Base-by-base conservation (phyloP, 2,797 vertebrate genomes). In the Karalla daura region DNA sequence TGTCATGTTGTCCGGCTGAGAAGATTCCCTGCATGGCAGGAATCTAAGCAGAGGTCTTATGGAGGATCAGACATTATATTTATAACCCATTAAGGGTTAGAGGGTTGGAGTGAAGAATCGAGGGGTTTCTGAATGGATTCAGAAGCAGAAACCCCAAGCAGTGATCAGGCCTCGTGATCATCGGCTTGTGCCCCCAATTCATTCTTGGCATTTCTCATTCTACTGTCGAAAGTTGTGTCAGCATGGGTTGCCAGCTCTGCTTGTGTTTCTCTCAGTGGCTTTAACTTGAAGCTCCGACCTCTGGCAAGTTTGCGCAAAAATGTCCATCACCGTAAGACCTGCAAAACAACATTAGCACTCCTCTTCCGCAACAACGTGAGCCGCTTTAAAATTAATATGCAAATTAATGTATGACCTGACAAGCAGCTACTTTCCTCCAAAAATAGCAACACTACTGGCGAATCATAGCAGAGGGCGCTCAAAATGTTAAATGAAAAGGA, bases 1-100 rank as follows among this genome's bases (percentile, higher is more conserved):
- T 56, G 65, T 62, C 56, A 41, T 60, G 49, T 63, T 64, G 51
- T 70, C 58, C 66, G 39, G 37, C 35, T 74, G 40, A 63, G 72
- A 71, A 51, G 68, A 68, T 76, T 74, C 53, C 50, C 66, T 33
- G 32, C 28, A 39, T 68, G 58, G 39, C 27, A 61, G 64, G 63
- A 13, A 44, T 67, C 46, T 73, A 46, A 64, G 15, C 18, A 43
- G 63, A 67, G 15, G 50, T 67, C 40, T 50, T 61, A 13, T 33
- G 15, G 39, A 44, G 63, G 50, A 70, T 68, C 4, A 65, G 66
- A 33, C 25, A 5, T 73, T 73, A 63, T 33, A 5, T 27, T 72
- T 73, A 54, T 46, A n/a, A n/a, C n/a, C 14, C 1, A 70, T 21
- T 60, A 30, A 59, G n/a, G 32, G 39, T 37, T 20, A 58, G 49